Percentiles rank a stretch among this genome's conserved stretches.
phyloP scores from a whole-genome alignment of 1,140 invertebrate species.

The Campodea augens region DNA sequence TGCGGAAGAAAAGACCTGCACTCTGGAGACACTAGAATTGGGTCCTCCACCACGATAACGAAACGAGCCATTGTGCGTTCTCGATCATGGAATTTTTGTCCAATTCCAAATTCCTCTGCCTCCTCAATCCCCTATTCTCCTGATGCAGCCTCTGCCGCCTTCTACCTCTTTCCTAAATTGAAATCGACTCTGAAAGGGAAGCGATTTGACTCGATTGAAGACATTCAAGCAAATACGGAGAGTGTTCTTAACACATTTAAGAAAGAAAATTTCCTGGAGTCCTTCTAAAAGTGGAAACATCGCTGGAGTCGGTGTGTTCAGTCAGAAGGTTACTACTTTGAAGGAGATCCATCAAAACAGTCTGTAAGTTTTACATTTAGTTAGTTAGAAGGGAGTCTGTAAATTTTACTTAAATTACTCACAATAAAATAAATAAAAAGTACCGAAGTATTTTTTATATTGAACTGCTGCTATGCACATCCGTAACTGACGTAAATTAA shows the following conservation, averaged over 20 bases:
- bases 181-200: constrained; percentile 10
- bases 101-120: constrained; percentile 1
- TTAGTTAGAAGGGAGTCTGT: neutral
- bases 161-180: constrained; percentile 9
- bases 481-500: too few species aligned
- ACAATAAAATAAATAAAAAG: too few species aligned
- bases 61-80: constrained; percentile 7
- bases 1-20: neutral
- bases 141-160: constrained; percentile 5
- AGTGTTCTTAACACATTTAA: neutral
- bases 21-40: constrained; percentile 6
- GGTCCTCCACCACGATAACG: constrained; percentile 9
- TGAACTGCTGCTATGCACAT: too few species aligned
- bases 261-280: constrained; percentile 5
- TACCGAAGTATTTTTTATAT: too few species aligned
- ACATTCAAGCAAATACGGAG: constrained; percentile 5
- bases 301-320: constrained; percentile 5
- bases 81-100: constrained; percentile 6
- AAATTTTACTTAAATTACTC: too few species aligned
- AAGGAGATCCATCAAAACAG: neutral
- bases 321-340: constrained; percentile 6
- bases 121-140: constrained; percentile 4
- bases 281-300: constrained; percentile 5
- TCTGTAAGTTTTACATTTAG: neutral
- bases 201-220: constrained; percentile 7